Evolutionary conservation across 2,888 invertebrate species (phyloP).

Genomic region (Synergus laeviventris): DNA sequence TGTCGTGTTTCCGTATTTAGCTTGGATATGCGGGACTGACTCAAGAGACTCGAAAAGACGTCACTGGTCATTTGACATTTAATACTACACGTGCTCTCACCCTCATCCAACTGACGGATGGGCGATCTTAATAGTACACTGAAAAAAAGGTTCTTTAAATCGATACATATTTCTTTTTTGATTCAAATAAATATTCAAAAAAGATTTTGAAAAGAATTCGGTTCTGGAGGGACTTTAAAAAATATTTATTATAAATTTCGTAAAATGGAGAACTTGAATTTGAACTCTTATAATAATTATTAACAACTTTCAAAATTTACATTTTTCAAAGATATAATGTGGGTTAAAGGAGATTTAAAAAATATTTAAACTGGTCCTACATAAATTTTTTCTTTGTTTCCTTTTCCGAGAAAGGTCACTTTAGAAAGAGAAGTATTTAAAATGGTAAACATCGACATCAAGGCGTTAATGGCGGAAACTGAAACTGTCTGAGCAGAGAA

Average conservation of each 20-base stretch:
- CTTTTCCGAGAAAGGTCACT: background rate
- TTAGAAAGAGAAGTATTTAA: conserved; percentile 17
- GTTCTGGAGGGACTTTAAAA: no score
- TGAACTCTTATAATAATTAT: no score
- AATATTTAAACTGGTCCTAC: background rate
- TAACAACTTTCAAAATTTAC: background rate
- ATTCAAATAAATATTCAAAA: no score
- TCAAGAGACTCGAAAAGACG: conserved; percentile 37
- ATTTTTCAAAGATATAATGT: background rate
- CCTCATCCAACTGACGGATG: conserved; percentile 12
- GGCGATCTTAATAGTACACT: background rate
- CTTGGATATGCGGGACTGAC: conserved; percentile 40
- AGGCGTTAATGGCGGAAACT: conserved; percentile 23
- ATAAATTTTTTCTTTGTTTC: background rate
- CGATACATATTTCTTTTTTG: no score
- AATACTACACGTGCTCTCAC: conserved; percentile 38
- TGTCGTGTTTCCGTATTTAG: conserved; percentile 40
- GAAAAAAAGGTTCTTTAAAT: no score
- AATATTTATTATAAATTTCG: no score
- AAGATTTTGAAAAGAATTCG: no score
- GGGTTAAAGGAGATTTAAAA: conserved; percentile 30
- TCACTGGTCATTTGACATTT: conserved; percentile 40
- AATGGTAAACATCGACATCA: conserved; percentile 1
- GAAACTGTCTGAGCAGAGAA: conserved; percentile 20
- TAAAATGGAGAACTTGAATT: no score